These are phyloP conservation scores for Dynastes hyllus DNA, from an alignment of 2,888 invertebrate genomes.

Conservation along the genomic window DNA sequence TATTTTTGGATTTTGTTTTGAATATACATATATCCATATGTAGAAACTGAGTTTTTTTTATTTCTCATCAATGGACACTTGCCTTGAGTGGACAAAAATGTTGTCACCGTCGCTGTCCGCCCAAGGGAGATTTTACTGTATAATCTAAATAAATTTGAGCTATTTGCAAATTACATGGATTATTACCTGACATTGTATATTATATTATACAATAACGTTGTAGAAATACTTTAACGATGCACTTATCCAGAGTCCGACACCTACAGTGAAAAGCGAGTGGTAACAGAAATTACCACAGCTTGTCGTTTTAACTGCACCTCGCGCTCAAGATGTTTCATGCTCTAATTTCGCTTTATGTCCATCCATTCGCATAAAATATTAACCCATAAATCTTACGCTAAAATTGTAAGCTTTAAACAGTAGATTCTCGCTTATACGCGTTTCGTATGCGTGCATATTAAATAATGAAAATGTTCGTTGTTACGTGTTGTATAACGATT, in stretches of 20 bases:
- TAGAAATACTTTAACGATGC: not conserved
- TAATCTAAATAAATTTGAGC: not conserved
- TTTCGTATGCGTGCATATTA: not conserved
- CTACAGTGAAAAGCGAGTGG: not conserved
- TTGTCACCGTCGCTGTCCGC: too few relatives aligned
- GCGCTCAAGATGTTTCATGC: not conserved
- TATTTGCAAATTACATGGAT: not conserved
- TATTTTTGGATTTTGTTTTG: too few relatives aligned
- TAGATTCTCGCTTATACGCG: not conserved
- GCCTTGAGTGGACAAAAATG: too few relatives aligned
- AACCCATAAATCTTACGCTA: not conserved
- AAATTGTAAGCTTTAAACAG: not conserved
- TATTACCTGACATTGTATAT: not conserved
- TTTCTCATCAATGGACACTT: too few relatives aligned
- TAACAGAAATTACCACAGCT: not conserved
- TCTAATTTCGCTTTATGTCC: not conserved
- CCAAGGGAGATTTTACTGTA: too few relatives aligned
- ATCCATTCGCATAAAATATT: not conserved
- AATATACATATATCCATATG: too few relatives aligned
- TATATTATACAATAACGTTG: not conserved
- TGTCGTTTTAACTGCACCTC: not conserved
- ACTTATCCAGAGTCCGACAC: not conserved
- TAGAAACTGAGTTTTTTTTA: too few relatives aligned
- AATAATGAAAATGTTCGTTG: not conserved
- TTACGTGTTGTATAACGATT: not conserved